Conservation (phyloP, 2,113 vertebrate species). For the Passer domesticus region DNA sequence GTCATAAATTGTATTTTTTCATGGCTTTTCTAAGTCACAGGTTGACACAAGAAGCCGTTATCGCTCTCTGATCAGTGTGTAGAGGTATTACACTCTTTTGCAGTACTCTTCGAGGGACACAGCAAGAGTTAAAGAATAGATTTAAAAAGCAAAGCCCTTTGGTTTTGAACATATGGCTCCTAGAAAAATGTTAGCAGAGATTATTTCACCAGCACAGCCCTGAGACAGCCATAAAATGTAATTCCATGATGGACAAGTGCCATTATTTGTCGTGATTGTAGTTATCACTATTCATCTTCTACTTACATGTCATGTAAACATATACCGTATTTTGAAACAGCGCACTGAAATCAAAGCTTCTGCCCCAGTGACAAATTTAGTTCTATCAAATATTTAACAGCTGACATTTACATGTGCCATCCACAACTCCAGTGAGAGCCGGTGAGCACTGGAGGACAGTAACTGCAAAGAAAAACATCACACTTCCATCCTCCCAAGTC, state of each 20-base stretch:
- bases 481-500: not conserved
- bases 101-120: not conserved
- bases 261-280: conserved; percentile 29
- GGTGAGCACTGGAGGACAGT: not conserved
- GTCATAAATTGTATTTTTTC: not conserved
- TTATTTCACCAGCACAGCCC: not conserved
- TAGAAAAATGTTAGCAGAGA: not conserved
- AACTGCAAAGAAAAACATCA: not conserved
- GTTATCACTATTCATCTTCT: conserved; percentile 25
- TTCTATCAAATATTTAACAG: not conserved
- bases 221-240: conserved; percentile 2
- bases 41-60: not conserved
- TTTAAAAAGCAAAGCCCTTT: not conserved
- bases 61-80: not conserved
- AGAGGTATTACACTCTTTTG: not conserved
- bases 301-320: conserved; percentile 26
- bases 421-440: not conserved
- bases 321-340: not conserved
- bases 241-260: not conserved
- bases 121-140: not conserved
- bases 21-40: conserved; percentile 19
- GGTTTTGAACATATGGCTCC: not conserved
- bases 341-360: not conserved
- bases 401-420: not conserved
- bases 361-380: not conserved